Evolutionary conservation across 2,888 invertebrate species (phyloP).

Genomic region (Allacma fusca): DNA sequence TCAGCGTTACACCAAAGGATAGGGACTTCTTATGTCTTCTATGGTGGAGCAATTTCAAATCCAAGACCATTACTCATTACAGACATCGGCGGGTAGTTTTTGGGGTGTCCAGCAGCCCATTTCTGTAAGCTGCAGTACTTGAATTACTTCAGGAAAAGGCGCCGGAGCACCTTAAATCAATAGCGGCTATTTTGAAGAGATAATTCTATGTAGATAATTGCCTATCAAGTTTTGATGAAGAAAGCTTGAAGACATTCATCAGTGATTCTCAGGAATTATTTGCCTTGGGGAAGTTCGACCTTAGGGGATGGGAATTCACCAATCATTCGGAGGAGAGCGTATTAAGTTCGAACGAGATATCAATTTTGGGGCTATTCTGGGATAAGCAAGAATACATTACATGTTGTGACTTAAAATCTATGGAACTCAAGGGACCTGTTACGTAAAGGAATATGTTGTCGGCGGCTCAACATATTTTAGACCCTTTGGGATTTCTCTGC

Average conservation of each 20-base stretch:
- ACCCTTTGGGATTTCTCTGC: constrained; percentile 17
- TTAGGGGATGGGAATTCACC: neutral
- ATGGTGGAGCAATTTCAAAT: constrained; percentile 49
- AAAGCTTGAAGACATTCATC: no score
- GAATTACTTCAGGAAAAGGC: neutral
- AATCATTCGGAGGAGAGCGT: neutral
- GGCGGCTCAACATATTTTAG: neutral
- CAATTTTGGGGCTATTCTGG: neutral
- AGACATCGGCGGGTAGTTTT: constrained; percentile 60
- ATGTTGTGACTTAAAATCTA: neutral
- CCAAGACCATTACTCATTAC: constrained; percentile 34
- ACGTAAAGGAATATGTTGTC: neutral
- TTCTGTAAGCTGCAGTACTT: constrained; percentile 5
- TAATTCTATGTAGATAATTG: no score
- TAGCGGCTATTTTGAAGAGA: no score
- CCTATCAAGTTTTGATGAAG: no score
- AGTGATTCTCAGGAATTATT: no score
- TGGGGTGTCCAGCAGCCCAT: constrained; percentile 43
- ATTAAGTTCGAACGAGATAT: no score
- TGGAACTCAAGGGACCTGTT: neutral
- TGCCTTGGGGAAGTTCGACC: no score
- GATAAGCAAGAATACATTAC: neutral
- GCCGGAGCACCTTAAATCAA: no score
- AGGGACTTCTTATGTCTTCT: constrained; percentile 61
- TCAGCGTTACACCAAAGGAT: constrained; percentile 57